Conservation (phyloP, 2,888 invertebrate genomes). For the Meteorus colon region DNA sequence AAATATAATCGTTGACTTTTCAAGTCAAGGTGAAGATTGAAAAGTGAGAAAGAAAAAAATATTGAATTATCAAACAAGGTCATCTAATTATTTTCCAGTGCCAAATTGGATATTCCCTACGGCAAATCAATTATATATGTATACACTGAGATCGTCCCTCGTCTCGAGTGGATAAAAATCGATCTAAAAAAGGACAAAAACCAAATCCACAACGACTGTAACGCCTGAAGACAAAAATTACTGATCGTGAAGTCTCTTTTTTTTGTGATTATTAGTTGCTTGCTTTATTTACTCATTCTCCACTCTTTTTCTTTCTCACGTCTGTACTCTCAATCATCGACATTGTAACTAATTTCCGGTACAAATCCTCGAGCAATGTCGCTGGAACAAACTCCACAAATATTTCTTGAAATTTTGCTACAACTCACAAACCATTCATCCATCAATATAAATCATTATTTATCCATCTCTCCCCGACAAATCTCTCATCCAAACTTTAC, state of each 20-base stretch:
- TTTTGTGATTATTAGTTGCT: neutral
- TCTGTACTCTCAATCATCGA: conserved; percentile 32
- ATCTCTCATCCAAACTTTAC: too few relatives aligned
- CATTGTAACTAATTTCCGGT: conserved; percentile 41
- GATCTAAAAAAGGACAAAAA: conserved; percentile 33
- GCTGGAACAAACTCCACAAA: neutral
- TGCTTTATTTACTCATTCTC: neutral
- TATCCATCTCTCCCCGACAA: too few relatives aligned
- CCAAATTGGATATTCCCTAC: conserved; percentile 36
- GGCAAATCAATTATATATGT: conserved; percentile 32
- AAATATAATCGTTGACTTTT: conserved; percentile 33
- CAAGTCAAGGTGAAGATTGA: conserved; percentile 6
- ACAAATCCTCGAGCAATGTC: conserved; percentile 7
- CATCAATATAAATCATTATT: too few relatives aligned
- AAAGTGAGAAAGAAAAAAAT: conserved; percentile 5
- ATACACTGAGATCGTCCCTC: conserved; percentile 24
- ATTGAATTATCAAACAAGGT: neutral
- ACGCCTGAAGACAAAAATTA: conserved; percentile 37
- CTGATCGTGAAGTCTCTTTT: neutral
- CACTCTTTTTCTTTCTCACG: conserved; percentile 5
- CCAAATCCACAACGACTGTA: neutral
- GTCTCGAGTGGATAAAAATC: conserved; percentile 38
- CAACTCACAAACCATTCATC: neutral
- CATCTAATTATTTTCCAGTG: conserved; percentile 30
- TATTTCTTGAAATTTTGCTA: conserved; percentile 34